phyloP scores from a whole-genome alignment of 2,113 vertebrate species.

The Cryptotis parvus region DNA sequence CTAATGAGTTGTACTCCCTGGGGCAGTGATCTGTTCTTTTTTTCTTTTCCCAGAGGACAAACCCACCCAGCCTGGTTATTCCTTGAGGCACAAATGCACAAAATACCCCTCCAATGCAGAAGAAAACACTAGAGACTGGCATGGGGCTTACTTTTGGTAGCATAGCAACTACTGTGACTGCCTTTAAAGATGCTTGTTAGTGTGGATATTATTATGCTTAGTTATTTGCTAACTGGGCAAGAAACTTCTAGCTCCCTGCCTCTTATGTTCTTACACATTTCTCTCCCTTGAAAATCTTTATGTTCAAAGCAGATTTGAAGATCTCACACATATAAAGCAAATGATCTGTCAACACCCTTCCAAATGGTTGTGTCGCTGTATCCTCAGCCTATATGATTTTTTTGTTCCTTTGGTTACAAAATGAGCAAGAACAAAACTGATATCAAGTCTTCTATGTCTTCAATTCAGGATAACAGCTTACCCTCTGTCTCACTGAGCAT shows the following conservation, averaged over 20 bases:
- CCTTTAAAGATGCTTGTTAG: conserved; percentile 55
- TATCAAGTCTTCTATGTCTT: conserved; percentile 27
- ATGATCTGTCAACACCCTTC: neutral
- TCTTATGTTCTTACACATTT: conserved; percentile 17
- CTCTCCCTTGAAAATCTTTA: neutral
- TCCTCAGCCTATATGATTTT: conserved; percentile 18
- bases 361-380: conserved; percentile 7
- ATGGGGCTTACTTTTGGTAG: conserved; percentile 22
- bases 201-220: conserved; percentile 60
- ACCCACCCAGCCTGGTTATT: neutral
- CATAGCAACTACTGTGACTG: conserved; percentile 16
- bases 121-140: conserved; percentile 27
- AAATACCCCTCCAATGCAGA: neutral
- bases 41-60: conserved; percentile 38
- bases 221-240: conserved; percentile 36
- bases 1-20: neutral
- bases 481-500: neutral
- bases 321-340: neutral
- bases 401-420: conserved; percentile 20
- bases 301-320: conserved; percentile 13
- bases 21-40: conserved; percentile 2
- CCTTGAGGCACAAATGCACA: neutral
- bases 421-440: conserved; percentile 22
- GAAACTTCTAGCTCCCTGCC: neutral
- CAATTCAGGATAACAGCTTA: neutral